These are phyloP conservation scores for Speoplatyrhinus poulsoni DNA, from an alignment of 2,113 vertebrate genomes.

Conservation along the genomic window DNA sequence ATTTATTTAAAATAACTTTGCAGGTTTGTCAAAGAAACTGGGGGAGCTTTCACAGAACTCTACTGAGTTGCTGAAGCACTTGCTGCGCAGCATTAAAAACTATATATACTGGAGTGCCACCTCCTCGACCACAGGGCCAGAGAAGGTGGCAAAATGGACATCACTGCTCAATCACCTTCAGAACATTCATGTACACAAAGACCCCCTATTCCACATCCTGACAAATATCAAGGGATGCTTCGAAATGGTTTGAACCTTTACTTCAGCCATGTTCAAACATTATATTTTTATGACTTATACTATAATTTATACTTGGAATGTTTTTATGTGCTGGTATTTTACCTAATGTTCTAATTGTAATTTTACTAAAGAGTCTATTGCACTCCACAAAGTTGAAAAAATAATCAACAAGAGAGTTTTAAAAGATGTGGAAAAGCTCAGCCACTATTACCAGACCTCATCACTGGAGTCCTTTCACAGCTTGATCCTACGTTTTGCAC, in stretches of 20 bases:
- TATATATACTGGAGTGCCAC: constrained; percentile 3
- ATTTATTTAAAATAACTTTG: too few relatives aligned
- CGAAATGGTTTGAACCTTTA: constrained; percentile 1
- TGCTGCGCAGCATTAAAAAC: too few relatives aligned
- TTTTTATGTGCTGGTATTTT: background rate
- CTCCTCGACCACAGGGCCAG: background rate
- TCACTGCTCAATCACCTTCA: constrained; percentile 14
- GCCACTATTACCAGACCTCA: constrained; percentile 8
- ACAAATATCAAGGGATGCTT: too few relatives aligned
- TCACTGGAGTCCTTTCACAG: background rate
- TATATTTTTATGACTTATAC: too few relatives aligned
- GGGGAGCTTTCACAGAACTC: too few relatives aligned
- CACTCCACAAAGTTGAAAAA: background rate
- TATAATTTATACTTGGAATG: background rate
- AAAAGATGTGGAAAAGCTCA: constrained; percentile 5
- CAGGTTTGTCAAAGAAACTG: too few relatives aligned
- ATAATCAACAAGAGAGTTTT: constrained; percentile 8
- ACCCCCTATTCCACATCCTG: constrained; percentile 8
- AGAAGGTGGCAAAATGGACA: constrained; percentile 16
- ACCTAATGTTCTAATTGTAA: background rate
- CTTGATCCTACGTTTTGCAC: background rate
- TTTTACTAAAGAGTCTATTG: background rate
- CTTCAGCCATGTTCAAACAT: too few relatives aligned
- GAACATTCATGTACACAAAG: constrained; percentile 16
- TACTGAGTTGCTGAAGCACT: too few relatives aligned